Conservation (phyloP, 2,888 invertebrate species). For the Nowickia ferox region DNA sequence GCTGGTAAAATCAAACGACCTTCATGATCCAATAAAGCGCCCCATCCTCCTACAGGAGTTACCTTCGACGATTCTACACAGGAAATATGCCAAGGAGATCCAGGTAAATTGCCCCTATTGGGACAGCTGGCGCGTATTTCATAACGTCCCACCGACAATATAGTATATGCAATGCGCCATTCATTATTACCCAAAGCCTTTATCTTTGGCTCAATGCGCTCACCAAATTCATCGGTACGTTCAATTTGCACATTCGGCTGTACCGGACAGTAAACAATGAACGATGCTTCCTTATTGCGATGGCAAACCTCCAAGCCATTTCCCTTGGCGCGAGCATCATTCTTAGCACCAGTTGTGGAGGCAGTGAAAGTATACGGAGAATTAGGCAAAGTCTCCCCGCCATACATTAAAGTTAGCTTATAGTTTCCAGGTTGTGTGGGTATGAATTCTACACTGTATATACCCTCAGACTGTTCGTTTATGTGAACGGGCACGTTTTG, state of each 20-base stretch:
- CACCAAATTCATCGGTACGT: conserved; percentile 81
- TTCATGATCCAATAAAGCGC: conserved; percentile 89
- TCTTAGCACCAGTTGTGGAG: conserved; percentile 85
- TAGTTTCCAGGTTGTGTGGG: conserved; percentile 91
- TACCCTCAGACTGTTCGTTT: conserved; percentile 87
- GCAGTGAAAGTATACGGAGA: conserved; percentile 86
- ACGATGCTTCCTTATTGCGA: conserved; percentile 88
- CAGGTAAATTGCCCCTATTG: conserved; percentile 86
- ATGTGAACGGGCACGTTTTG: conserved; percentile 92
- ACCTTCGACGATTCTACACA: conserved; percentile 82
- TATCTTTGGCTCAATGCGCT: conserved; percentile 83
- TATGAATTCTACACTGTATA: conserved; percentile 91
- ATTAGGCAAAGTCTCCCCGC: conserved; percentile 85
- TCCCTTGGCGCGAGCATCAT: conserved; percentile 86
- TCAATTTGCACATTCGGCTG: conserved; percentile 87
- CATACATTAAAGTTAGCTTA: conserved; percentile 88
- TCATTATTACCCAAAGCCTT: conserved; percentile 88
- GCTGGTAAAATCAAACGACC: conserved; percentile 89
- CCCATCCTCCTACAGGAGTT: conserved; percentile 92
- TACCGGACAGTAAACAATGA: conserved; percentile 85
- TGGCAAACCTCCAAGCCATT: conserved; percentile 88
- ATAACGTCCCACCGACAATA: conserved; percentile 95
- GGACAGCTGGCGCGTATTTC: conserved; percentile 91
- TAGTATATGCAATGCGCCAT: conserved; percentile 95
- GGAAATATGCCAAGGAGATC: conserved; percentile 91